Evolutionary conservation across 2,113 vertebrate species (phyloP).

Genomic region (Rostratula benghalensis): DNA sequence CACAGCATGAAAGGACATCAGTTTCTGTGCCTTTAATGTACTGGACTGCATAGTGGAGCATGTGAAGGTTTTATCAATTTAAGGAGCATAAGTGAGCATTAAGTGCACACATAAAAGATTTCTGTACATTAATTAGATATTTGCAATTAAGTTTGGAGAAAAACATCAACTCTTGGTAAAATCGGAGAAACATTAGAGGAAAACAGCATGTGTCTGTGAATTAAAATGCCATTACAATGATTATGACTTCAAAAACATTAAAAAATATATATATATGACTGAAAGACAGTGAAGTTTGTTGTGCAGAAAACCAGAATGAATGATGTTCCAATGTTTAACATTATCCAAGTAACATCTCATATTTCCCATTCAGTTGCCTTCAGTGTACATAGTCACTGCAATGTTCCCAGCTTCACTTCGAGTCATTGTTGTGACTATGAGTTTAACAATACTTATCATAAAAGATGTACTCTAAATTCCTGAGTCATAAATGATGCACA

Average conservation of each 20-base stretch:
- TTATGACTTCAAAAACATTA: not conserved
- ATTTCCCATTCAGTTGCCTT: not conserved
- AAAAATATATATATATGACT: not conserved
- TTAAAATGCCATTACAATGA: slow-evolving; percentile 36
- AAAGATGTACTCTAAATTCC: not conserved
- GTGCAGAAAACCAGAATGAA: not conserved
- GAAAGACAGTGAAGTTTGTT: not conserved
- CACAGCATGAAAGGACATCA: not conserved
- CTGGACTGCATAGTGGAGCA: not conserved
- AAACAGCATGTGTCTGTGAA: not conserved
- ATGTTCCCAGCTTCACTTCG: not conserved
- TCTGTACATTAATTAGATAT: slow-evolving; percentile 13
- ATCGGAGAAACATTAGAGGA: not conserved
- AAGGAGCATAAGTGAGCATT: not conserved
- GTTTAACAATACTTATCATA: not conserved
- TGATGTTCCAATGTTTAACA: not conserved
- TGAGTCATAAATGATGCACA: slow-evolving; percentile 2
- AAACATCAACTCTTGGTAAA: not conserved
- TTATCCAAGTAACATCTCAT: not conserved
- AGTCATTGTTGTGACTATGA: not conserved
- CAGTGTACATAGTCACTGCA: not conserved
- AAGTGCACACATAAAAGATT: not conserved
- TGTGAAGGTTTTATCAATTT: not conserved
- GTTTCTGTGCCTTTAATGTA: not conserved
- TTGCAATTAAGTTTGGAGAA: slow-evolving; percentile 13